Percentiles rank a stretch among this genome's conserved stretches.
Conservation (phyloP, 2,888 invertebrate species). For the Rhagium mordax region DNA sequence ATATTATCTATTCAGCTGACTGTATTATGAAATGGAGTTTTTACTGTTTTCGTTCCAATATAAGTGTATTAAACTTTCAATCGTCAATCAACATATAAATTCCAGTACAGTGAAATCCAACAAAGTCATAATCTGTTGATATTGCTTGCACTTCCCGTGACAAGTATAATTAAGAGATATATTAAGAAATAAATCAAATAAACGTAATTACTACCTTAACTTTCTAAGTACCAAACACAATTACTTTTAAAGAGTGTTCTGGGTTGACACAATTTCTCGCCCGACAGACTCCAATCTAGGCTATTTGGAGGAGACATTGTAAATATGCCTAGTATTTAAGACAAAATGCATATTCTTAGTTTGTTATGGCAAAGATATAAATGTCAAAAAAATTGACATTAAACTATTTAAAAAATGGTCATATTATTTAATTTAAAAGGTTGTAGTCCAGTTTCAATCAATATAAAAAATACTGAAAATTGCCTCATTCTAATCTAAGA, state of each 20-base stretch:
- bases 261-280: slow-evolving; percentile 23
- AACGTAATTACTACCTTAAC: slow-evolving; percentile 19
- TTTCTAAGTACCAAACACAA: slow-evolving; percentile 32
- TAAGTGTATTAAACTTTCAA: background rate
- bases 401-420: no score
- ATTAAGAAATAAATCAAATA: slow-evolving; percentile 26
- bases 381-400: no score
- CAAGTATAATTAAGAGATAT: slow-evolving; percentile 1
- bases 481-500: no score
- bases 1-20: background rate
- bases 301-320: background rate
- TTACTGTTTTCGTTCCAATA: background rate
- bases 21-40: background rate
- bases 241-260: slow-evolving; percentile 11
- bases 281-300: background rate
- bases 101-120: background rate
- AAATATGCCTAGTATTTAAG: background rate
- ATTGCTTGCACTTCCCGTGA: slow-evolving; percentile 7
- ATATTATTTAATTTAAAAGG: no score
- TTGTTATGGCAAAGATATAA: no score
- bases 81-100: background rate
- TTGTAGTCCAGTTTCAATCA: no score
- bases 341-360: no score
- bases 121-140: background rate
- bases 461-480: no score